Conservation (phyloP, 2,888 invertebrate genomes). For the Cheilosia scutellata region DNA sequence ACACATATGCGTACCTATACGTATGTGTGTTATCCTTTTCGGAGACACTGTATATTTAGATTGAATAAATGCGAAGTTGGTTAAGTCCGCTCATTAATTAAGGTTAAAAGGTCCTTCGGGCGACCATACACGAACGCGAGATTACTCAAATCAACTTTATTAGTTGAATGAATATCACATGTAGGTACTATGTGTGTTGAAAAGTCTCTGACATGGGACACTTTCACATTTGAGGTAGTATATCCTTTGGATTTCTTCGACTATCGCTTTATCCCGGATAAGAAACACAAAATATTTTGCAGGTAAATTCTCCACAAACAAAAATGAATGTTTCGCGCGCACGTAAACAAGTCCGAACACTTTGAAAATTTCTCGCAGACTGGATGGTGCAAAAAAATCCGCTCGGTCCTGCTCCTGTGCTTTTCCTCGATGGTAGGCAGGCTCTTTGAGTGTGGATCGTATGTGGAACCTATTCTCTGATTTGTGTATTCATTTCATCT, state of each 20-base stretch:
- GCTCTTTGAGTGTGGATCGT: constrained; percentile 53
- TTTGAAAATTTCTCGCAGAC: constrained; percentile 71
- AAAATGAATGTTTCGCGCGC: constrained; percentile 29
- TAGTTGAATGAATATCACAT: constrained; percentile 16
- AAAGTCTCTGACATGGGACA: constrained; percentile 19
- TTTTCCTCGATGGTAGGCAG: constrained; percentile 40
- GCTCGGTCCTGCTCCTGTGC: constrained; percentile 46
- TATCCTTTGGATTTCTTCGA: constrained; percentile 14
- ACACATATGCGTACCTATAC: background rate
- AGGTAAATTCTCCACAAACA: constrained; percentile 35
- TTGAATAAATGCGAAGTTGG: constrained; percentile 14
- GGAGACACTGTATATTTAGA: constrained; percentile 27
- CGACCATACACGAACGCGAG: constrained; percentile 15
- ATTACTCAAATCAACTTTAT: constrained; percentile 39
- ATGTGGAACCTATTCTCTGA: constrained; percentile 46
- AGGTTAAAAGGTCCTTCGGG: constrained; percentile 46
- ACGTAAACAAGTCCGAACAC: constrained; percentile 50
- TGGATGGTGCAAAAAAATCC: constrained; percentile 63
- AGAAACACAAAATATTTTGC: constrained; percentile 10
- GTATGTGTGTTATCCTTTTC: constrained; percentile 24
- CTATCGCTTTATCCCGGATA: constrained; percentile 15
- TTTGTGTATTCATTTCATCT: constrained; percentile 46
- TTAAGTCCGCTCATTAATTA: constrained; percentile 48
- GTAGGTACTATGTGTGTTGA: constrained; percentile 1
- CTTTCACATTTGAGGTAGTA: background rate